These are phyloP conservation scores for Nymphalis urticae DNA, from an alignment of 2,888 invertebrate genomes.

Conservation along the genomic window DNA sequence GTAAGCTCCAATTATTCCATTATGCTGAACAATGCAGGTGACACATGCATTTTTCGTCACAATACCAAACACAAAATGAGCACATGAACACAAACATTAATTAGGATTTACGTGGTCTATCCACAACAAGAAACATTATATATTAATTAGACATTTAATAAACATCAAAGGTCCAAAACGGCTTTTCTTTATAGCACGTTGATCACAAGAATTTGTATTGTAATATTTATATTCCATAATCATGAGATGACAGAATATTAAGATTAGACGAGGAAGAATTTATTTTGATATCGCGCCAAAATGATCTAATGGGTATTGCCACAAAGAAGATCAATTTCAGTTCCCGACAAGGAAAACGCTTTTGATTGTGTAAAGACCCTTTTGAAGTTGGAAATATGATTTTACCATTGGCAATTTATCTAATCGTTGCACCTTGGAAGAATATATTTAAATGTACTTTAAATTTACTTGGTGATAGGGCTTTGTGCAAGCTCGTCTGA, in stretches of 20 bases:
- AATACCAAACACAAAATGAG: no score
- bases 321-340: slow-evolving; percentile 21
- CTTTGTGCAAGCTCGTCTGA: background rate
- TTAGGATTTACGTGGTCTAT: no score
- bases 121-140: no score
- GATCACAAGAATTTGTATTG: background rate
- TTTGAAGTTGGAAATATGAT: slow-evolving; percentile 18
- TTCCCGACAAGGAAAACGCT: slow-evolving; percentile 20
- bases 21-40: no score
- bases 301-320: slow-evolving; percentile 16
- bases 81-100: no score
- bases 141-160: no score
- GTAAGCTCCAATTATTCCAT: no score
- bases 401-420: slow-evolving; percentile 13
- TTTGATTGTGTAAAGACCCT: slow-evolving; percentile 6
- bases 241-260: background rate
- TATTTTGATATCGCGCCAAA: slow-evolving; percentile 9
- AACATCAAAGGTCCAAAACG: no score
- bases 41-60: no score
- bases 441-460: background rate
- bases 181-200: background rate
- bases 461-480: background rate
- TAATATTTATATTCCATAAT: background rate
- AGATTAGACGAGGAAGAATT: background rate
- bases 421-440: background rate